Evolutionary conservation across 2,888 invertebrate species (phyloP), one percentile per base, ranked within the genome.

Genomic region (Heliconius cydno): DNA sequence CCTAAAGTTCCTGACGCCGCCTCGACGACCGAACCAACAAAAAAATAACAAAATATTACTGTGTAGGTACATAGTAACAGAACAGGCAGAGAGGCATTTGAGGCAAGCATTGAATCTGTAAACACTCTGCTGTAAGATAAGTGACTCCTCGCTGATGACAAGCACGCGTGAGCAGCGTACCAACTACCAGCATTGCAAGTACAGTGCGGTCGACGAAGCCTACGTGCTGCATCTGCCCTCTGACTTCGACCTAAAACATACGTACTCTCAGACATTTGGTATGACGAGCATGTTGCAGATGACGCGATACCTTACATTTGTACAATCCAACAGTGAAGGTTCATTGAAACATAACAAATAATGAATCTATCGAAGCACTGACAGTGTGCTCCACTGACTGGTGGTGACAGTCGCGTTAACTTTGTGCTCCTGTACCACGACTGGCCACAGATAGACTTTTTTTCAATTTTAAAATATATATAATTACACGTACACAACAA

Each of bases 61-160:
- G 19, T 52, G 10, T 34, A 34, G 34, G 34, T 41, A 15, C 19
- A 68, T 10, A 38, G 68, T 25, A 70, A 41, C 1, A 70, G 41
- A n/a, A n/a, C 13, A 10, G 9, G 13, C 38, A 28, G 70, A 70
- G 70, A 46, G 70, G 41, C 41, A 15, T 46, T 25, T 15, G 19
- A 67, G 57, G 13, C 74, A 34, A 67, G 78, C 52, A 13, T 57
- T 68, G 78, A 78, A 78, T 78, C 60, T 71, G 67, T 78, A 78
- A 78, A 67, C 66, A 73, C 73, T 78, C 73, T 78, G 57, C 78
- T 25, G 12, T 12, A 52, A 78, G 78, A 78, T 78, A 78, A 78
- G 78, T 70, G 67, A 41, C 57, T 34, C 38, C 15, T 63, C 41
- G 28, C 34, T 38, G 78, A 78, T 67, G 73, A 67, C 60, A 68